Evolutionary conservation across 2,113 vertebrate genomes (phyloP).

Genomic region (Condylura cristata): DNA sequence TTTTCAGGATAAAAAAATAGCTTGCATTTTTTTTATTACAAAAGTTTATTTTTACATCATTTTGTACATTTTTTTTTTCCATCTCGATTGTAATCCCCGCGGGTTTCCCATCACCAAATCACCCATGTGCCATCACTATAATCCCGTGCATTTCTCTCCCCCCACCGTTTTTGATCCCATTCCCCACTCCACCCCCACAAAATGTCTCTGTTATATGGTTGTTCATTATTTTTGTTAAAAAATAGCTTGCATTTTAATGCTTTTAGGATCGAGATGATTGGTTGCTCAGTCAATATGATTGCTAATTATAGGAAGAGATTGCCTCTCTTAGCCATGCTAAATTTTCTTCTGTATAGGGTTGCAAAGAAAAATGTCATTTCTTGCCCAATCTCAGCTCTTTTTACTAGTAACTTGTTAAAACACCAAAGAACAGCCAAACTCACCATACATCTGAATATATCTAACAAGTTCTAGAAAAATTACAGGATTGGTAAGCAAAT

Average conservation of each 20-base stretch:
- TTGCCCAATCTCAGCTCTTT: conserved; percentile 55
- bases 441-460: conserved; percentile 45
- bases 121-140: too few relatives aligned
- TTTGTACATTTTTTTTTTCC: too few relatives aligned
- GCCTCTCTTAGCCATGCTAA: conserved; percentile 39
- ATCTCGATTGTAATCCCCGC: too few relatives aligned
- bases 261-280: neutral
- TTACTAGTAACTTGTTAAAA: conserved; percentile 51
- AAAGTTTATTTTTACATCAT: too few relatives aligned
- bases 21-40: too few relatives aligned
- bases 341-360: conserved; percentile 39
- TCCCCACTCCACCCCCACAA: too few relatives aligned
- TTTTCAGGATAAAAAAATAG: neutral
- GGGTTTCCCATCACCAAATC: too few relatives aligned
- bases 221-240: too few relatives aligned
- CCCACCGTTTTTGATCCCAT: too few relatives aligned
- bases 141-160: too few relatives aligned
- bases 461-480: conserved; percentile 48
- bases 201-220: too few relatives aligned
- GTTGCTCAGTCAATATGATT: conserved; percentile 20
- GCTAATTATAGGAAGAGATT: conserved; percentile 48
- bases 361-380: conserved; percentile 54
- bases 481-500: neutral
- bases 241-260: conserved; percentile 7
- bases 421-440: conserved; percentile 50